Percentiles rank a stretch among this genome's conserved stretches.
Conservation (phyloP, 2,888 invertebrate species). For the Pachydiplax longipennis region DNA sequence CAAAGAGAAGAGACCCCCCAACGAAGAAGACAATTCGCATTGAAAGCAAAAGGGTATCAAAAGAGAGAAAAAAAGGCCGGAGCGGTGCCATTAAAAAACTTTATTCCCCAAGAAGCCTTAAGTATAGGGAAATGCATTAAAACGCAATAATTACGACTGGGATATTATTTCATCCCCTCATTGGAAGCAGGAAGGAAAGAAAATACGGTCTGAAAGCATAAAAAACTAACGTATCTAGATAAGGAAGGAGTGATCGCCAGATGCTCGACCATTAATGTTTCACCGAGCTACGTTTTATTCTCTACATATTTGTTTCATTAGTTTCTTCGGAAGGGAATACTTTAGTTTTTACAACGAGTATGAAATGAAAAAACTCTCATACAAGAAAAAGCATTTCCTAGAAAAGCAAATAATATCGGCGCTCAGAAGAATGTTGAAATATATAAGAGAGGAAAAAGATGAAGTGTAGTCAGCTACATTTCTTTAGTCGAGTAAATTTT, state of each 20-base stretch:
- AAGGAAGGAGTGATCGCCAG: neutral
- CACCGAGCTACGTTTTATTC: neutral
- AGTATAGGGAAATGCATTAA: conserved; percentile 28
- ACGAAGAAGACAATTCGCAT: conserved; percentile 3
- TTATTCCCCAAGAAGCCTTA: neutral
- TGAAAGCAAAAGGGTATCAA: neutral
- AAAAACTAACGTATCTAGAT: neutral
- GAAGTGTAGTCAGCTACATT: too few relatives aligned
- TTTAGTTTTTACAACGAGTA: too few relatives aligned
- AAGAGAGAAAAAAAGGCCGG: neutral
- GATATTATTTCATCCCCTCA: neutral
- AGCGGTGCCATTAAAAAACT: conserved; percentile 8
- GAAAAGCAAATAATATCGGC: too few relatives aligned
- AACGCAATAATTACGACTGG: conserved; percentile 26
- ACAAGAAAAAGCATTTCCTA: too few relatives aligned
- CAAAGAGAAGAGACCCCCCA: neutral
- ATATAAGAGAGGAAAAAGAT: too few relatives aligned
- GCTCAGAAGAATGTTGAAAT: too few relatives aligned
- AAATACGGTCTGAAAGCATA: neutral
- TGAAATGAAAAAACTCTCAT: too few relatives aligned
- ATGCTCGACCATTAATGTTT: neutral
- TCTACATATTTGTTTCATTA: too few relatives aligned
- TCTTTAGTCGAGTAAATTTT: too few relatives aligned
- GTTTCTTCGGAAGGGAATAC: too few relatives aligned
- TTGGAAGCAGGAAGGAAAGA: neutral